Conservation (phyloP, 2,888 invertebrate species). For the Furcula furcula region DNA sequence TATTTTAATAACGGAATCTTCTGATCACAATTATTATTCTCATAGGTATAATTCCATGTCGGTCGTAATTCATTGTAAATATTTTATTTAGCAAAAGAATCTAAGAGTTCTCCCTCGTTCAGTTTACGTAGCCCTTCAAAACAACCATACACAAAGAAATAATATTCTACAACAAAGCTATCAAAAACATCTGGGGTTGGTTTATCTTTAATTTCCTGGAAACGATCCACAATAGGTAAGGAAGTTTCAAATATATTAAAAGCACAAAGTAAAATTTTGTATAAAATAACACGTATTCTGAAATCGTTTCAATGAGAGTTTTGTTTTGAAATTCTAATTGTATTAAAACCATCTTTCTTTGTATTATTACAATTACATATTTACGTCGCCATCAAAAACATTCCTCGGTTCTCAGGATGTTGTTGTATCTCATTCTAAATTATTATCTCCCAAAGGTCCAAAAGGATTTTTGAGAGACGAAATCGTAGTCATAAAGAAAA, state of each 20-base stretch:
- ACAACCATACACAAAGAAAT: not conserved
- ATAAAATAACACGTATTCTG: not conserved
- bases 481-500: constrained; percentile 30
- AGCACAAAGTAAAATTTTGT: not conserved
- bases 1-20: too few species aligned
- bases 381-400: constrained; percentile 21
- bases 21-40: too few species aligned
- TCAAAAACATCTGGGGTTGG: not conserved
- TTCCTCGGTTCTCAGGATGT: constrained; percentile 17
- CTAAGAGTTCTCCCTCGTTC: too few species aligned
- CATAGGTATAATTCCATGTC: too few species aligned
- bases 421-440: constrained; percentile 33
- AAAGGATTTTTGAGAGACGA: constrained; percentile 30
- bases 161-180: not conserved
- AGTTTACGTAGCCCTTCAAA: too few species aligned
- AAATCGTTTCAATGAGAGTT: not conserved
- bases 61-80: too few species aligned
- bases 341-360: constrained; percentile 25
- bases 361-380: constrained; percentile 30
- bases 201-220: not conserved
- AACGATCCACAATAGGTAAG: not conserved
- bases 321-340: constrained; percentile 15
- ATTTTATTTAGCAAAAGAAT: too few species aligned
- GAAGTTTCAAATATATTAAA: not conserved
- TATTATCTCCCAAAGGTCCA: constrained; percentile 35